A percentile compares a stretch with the other conserved stretches of the same genome.
These are phyloP conservation scores for Agelastica alni DNA, from an alignment of 2,888 invertebrate genomes.

Conservation along the genomic window DNA sequence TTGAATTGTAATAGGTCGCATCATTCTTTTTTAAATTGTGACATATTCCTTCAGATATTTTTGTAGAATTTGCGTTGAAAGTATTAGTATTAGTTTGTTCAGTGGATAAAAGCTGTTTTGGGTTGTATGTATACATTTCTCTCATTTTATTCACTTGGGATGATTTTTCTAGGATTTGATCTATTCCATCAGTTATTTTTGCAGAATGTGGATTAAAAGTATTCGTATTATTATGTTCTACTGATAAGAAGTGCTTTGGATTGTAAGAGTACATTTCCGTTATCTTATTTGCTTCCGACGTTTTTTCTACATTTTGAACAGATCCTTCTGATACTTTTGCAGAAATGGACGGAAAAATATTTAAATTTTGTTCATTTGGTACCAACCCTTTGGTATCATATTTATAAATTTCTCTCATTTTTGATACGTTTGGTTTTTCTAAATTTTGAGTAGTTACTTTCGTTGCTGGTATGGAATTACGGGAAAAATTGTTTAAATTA, in stretches of 20 bases:
- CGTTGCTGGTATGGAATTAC: no score
- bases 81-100: not conserved
- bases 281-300: not conserved
- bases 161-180: not conserved
- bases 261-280: not conserved
- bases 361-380: not conserved
- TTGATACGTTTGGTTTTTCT: not conserved
- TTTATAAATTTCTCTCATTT: not conserved
- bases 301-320: not conserved
- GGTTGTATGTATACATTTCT: not conserved
- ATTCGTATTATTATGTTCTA: not conserved
- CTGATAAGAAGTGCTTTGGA: not conserved
- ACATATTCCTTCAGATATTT: not conserved
- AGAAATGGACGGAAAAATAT: not conserved
- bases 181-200: no score
- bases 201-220: not conserved
- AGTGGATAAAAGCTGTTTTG: not conserved
- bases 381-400: not conserved
- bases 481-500: not conserved
- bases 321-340: not conserved
- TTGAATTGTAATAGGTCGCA: not conserved
- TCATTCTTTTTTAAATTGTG: not conserved
- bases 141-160: not conserved
- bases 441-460: no score
- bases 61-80: not conserved